Evolutionary conservation across 2,797 vertebrate genomes (phyloP).

Genomic region (Gadopsis marmoratus): DNA sequence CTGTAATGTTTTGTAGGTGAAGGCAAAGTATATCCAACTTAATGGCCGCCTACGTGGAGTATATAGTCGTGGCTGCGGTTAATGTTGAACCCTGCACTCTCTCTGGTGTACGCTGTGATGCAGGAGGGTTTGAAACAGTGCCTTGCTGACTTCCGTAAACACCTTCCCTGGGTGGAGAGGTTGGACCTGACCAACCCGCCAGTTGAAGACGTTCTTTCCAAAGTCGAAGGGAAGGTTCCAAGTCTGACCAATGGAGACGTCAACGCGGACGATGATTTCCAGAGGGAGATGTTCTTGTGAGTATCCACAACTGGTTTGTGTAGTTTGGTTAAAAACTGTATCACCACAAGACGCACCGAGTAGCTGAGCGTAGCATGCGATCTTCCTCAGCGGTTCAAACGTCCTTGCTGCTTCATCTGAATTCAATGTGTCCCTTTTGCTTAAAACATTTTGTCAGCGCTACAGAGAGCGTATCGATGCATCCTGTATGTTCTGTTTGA

Average conservation of each 20-base stretch:
- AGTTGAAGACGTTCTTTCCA: conserved; percentile 67
- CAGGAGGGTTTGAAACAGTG: conserved; percentile 91
- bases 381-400: too few species aligned
- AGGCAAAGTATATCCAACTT: too few species aligned
- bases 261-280: conserved; percentile 93
- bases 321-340: not conserved
- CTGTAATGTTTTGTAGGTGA: too few species aligned
- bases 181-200: conserved; percentile 89
- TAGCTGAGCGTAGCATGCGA: too few species aligned
- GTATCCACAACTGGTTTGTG: conserved; percentile 58
- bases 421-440: not conserved
- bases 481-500: not conserved
- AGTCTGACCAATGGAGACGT: conserved; percentile 69
- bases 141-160: conserved; percentile 87
- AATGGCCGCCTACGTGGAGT: too few species aligned
- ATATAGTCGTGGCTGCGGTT: too few species aligned
- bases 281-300: conserved; percentile 97
- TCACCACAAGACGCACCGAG: not conserved
- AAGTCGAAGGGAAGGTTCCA: conserved; percentile 63
- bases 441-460: not conserved
- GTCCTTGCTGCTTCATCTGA: not conserved
- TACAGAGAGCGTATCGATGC: too few species aligned
- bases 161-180: conserved; percentile 92
- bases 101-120: not conserved
- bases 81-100: not conserved